Evolutionary conservation across 2,113 vertebrate species (phyloP), one percentile per base, ranked within the genome.

Genomic region (Tichodroma muraria): DNA sequence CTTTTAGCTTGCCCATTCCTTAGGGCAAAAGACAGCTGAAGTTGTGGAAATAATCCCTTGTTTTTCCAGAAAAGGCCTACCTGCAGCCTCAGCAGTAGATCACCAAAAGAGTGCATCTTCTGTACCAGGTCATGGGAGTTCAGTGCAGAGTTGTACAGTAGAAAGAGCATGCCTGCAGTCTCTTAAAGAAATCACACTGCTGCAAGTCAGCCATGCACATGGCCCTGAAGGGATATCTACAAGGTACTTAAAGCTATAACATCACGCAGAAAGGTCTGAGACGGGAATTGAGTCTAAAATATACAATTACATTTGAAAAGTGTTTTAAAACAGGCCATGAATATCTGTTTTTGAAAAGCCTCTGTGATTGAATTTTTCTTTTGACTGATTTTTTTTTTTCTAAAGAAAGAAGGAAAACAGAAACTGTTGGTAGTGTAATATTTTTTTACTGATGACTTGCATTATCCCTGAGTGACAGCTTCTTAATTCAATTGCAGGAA

Each of bases 71-170:
- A 97, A 95, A 87, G 73, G 79, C 93, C 94, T 96, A 94, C 91
- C 88, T 94, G 84, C 88, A 96, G 85, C 90, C 92, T 95, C 89
- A 90, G 82, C 86, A 88, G 72, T n/a, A 60, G 94, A 96, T 96
- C 90, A 89, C 88, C 90, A 94, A 87, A 86, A 96, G 80, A 97
- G 66, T 28, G 27, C 88, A 60, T 85, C 81, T 95, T 97, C 96
- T 96, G 84, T 95, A 83, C 76, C 78, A 87, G 97, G 94, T 97
- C 97, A 97, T 71, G 69, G 94, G 94, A 97, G 96, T 97, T 97
- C 96, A 97, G 84, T 50, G 54, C 72, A n/a, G 81, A 93, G 86
- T 69, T 95, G 91, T 95, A 95, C 77, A 92, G 94, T 88, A 97
- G 93, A 96, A 97, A 97, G 88, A 94, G 72, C 94, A 92, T 45